Evolutionary conservation across 2,113 vertebrate species (phyloP).

Genomic region (Copsychus sechellarum): DNA sequence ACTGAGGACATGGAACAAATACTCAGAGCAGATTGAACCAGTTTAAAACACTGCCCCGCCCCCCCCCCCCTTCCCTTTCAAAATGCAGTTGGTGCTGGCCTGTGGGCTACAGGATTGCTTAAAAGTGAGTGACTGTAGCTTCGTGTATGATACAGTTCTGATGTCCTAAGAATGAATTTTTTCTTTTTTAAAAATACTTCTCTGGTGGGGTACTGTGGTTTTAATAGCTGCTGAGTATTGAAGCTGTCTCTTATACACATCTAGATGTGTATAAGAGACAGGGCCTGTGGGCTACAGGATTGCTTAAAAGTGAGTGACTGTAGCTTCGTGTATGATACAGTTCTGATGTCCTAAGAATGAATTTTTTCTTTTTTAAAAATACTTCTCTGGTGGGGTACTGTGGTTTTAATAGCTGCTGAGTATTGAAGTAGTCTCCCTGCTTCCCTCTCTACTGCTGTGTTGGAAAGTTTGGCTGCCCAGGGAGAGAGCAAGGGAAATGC

Average conservation of each 20-base stretch:
- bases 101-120: not conserved
- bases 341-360: not conserved
- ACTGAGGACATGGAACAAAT: conserved; percentile 14
- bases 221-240: not conserved
- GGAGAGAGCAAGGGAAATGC: not conserved
- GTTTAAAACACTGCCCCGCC: not conserved
- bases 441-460: not conserved
- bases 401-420: not conserved
- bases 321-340: not conserved
- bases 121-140: not conserved
- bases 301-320: not conserved
- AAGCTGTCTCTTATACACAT: no score
- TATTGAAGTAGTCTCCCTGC: not conserved
- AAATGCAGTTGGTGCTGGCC: not conserved
- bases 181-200: not conserved
- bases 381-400: rapidly evolving
- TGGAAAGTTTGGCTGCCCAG: not conserved
- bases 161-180: not conserved
- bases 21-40: not conserved
- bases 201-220: rapidly evolving
- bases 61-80: no score
- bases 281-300: not conserved
- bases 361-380: not conserved
- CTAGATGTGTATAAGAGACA: no score
- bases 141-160: not conserved